Conservation (phyloP, 1,140 invertebrate species). For the Fopius arisanus region DNA sequence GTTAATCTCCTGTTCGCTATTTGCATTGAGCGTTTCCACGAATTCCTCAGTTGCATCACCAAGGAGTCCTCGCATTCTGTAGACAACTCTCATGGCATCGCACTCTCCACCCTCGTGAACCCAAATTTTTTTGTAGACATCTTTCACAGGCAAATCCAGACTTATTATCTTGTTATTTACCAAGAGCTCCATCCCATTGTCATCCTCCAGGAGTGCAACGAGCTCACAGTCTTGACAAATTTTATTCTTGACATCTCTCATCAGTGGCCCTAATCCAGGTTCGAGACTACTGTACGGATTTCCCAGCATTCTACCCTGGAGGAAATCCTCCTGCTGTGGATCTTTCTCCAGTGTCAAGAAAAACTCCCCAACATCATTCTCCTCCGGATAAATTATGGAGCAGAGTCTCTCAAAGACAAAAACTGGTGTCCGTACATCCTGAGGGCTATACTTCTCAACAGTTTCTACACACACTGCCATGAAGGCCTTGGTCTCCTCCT, state of each 20-base stretch:
- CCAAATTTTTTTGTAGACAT: constrained; percentile 86
- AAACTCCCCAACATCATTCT: constrained; percentile 96
- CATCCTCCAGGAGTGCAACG: constrained; percentile 94
- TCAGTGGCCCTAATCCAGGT: constrained; percentile 91
- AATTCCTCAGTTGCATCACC: constrained; percentile 99
- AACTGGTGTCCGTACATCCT: constrained; percentile 94
- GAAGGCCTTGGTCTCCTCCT: constrained; percentile 95
- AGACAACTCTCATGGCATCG: constrained; percentile 98
- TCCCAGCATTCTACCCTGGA: constrained; percentile 96
- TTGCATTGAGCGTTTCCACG: constrained; percentile 91
- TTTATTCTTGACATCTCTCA: constrained; percentile 99
- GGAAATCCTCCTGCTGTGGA: constrained; percentile 97
- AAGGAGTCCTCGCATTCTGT: constrained; percentile 94
- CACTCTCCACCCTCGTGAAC: constrained; percentile 84
- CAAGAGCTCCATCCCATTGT: constrained; percentile 98
- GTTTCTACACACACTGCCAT: constrained; percentile 98
- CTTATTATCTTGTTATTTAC: constrained; percentile 99
- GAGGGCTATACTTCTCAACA: constrained; percentile 88
- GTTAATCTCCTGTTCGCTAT: constrained; percentile 88
- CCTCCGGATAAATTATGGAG: constrained; percentile 97
- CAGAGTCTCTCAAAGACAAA: constrained; percentile 98
- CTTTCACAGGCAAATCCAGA: constrained; percentile 93
- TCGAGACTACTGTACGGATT: constrained; percentile 97
- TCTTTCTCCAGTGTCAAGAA: constrained; percentile 97
- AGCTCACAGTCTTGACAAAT: constrained; percentile 97